Conservation (phyloP, 2,113 vertebrate genomes). For the Poicephalus meyeri region DNA sequence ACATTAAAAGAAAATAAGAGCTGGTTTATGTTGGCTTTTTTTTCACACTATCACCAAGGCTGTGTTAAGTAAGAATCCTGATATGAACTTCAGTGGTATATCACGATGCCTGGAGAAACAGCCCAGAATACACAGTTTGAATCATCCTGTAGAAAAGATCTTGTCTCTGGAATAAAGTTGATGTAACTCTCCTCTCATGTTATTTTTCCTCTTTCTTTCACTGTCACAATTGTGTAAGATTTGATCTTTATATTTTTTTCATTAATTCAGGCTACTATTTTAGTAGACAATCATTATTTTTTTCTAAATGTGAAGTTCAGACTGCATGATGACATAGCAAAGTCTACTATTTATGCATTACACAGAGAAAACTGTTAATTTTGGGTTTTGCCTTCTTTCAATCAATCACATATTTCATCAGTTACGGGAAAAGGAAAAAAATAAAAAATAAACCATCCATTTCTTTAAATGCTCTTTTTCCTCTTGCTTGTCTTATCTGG, state of each 20-base stretch:
- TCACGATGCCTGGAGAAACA: neutral
- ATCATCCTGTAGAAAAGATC: neutral
- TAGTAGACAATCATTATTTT: neutral
- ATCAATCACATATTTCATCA: neutral
- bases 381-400: neutral
- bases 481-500: neutral
- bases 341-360: neutral
- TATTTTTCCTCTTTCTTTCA: neutral
- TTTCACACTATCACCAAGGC: neutral
- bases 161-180: neutral
- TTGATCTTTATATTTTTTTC: neutral
- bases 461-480: neutral
- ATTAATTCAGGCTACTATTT: neutral
- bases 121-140: neutral
- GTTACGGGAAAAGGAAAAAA: neutral
- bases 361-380: neutral
- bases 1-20: neutral
- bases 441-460: neutral
- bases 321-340: neutral
- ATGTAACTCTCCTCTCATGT: neutral
- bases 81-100: neutral
- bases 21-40: neutral
- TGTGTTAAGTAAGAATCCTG: neutral
- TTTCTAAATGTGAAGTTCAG: neutral
- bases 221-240: neutral